Evolutionary conservation across 2,888 invertebrate species (phyloP).

Genomic region (Pharmacophagus antenor): DNA sequence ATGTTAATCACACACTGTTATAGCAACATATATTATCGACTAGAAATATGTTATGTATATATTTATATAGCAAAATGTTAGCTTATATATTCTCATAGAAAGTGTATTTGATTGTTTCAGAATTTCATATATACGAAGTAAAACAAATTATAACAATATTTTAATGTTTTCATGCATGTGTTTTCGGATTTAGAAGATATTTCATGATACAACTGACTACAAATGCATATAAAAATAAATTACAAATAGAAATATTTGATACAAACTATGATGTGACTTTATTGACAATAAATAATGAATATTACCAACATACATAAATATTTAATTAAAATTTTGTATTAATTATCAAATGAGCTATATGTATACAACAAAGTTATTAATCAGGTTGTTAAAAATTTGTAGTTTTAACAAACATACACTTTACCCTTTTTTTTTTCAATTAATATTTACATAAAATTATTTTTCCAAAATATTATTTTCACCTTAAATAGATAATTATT

Average conservation of each 20-base stretch:
- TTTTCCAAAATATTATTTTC: slow-evolving; percentile 64
- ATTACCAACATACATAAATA: neutral
- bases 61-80: neutral
- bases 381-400: slow-evolving; percentile 55
- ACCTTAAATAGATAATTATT: slow-evolving; percentile 42
- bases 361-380: slow-evolving; percentile 33
- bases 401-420: slow-evolving; percentile 67
- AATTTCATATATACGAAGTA: neutral
- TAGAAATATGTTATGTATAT: slow-evolving; percentile 23
- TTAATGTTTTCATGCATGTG: neutral
- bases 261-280: neutral
- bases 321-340: slow-evolving; percentile 7
- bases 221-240: neutral
- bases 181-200: neutral
- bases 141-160: neutral
- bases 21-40: slow-evolving; percentile 27
- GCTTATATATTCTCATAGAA: neutral
- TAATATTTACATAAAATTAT: slow-evolving; percentile 66
- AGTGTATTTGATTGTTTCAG: neutral
- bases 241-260: neutral
- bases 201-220: too few relatives aligned
- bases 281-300: neutral
- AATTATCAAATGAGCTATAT: slow-evolving; percentile 25
- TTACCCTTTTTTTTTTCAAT: slow-evolving; percentile 44
- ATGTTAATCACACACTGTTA: slow-evolving; percentile 29